These are phyloP conservation scores for Biston betularia DNA, from an alignment of 2,888 invertebrate species.

Conservation along the genomic window DNA sequence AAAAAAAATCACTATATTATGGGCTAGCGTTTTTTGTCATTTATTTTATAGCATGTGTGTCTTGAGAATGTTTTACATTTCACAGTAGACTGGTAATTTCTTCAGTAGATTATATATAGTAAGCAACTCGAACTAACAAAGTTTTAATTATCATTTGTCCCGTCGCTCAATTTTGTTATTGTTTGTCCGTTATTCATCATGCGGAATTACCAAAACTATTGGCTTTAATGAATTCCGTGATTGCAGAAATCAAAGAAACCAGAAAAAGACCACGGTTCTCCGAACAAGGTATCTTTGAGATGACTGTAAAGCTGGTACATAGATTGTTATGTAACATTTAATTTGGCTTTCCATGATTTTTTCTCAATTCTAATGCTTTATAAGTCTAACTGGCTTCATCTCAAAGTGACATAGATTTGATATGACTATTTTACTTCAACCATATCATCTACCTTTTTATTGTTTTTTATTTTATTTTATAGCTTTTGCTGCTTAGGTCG, in stretches of 20 bases:
- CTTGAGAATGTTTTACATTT: slow-evolving; percentile 21
- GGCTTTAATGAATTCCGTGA: slow-evolving; percentile 64
- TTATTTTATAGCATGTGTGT: slow-evolving; percentile 5
- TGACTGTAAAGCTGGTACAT: slow-evolving; percentile 45
- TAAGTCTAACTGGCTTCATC: slow-evolving; percentile 63
- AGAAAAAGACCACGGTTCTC: slow-evolving; percentile 89
- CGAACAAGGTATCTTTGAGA: slow-evolving; percentile 88
- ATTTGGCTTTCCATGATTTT: slow-evolving; percentile 49
- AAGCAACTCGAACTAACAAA: slow-evolving; percentile 36
- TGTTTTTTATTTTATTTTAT: slow-evolving; percentile 34
- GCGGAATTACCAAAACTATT: slow-evolving; percentile 40
- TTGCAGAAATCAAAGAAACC: slow-evolving; percentile 93
- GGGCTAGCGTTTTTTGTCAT: slow-evolving; percentile 6
- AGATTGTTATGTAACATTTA: slow-evolving; percentile 47
- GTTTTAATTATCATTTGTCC: not conserved
- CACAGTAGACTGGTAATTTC: slow-evolving; percentile 34
- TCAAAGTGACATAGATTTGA: slow-evolving; percentile 58
- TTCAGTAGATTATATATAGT: slow-evolving; percentile 31
- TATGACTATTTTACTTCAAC: slow-evolving; percentile 41
- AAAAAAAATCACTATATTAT: not conserved
- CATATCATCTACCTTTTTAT: slow-evolving; percentile 41
- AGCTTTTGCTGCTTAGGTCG: slow-evolving; percentile 65
- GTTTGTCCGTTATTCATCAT: not conserved
- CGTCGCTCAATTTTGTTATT: not conserved
- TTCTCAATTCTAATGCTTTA: slow-evolving; percentile 47